Conservation (phyloP, 92 coral and sea anemone species). For the Phenganax stokvisi region DNA sequence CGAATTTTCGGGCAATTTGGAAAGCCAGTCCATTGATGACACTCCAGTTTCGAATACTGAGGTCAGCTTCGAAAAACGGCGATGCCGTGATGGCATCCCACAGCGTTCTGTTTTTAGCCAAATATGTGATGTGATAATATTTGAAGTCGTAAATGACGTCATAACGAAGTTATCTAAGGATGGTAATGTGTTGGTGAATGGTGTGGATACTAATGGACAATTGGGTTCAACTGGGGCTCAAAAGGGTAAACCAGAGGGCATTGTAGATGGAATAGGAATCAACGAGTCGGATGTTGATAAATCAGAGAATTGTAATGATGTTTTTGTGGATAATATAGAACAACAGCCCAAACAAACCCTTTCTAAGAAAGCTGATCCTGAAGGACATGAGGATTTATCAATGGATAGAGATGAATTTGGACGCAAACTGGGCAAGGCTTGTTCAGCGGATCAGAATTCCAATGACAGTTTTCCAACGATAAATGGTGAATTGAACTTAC, state of each 20-base stretch:
- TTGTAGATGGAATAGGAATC: background rate
- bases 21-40: background rate
- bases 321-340: background rate
- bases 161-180: background rate
- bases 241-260: background rate
- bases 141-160: background rate
- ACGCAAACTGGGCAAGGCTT: background rate
- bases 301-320: background rate
- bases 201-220: conserved; percentile 8
- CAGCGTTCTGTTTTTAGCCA: background rate
- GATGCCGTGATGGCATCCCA: background rate
- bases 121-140: background rate
- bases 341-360: background rate
- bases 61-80: conserved; percentile 8
- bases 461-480: background rate
- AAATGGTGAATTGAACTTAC: background rate
- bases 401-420: conserved; percentile 2
- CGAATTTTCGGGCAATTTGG: background rate
- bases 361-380: background rate
- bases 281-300: background rate
- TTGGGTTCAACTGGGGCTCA: background rate
- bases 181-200: background rate
- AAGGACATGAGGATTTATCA: background rate
- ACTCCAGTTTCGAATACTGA: background rate
- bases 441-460: background rate